phyloP scores from a whole-genome alignment of 2,888 invertebrate species.

The Hirudinaria manillensis region DNA sequence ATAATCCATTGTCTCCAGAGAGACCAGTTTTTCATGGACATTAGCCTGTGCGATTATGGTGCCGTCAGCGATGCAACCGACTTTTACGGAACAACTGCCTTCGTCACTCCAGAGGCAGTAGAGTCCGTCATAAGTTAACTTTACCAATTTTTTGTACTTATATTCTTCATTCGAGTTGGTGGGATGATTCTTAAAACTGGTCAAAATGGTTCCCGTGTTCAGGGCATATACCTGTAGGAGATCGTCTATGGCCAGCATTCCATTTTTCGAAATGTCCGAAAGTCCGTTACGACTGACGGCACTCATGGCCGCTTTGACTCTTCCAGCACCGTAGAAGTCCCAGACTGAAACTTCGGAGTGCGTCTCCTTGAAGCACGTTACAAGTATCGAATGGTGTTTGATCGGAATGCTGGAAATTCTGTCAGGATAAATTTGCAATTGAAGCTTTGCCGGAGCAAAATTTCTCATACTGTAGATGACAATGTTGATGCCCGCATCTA shows the following conservation, averaged over 20 bases:
- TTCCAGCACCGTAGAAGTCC: conserved; percentile 25
- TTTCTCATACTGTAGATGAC: conserved; percentile 33
- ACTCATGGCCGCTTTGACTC: background rate
- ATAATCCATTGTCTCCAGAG: conserved; percentile 36
- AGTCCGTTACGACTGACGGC: conserved; percentile 32
- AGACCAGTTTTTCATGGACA: conserved; percentile 38
- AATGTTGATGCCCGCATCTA: conserved; percentile 28
- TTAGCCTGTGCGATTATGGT: conserved; percentile 35
- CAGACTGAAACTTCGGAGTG: conserved; percentile 25
- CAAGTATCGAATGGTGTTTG: conserved; percentile 32
- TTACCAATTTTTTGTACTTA: conserved; percentile 22
- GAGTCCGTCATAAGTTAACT: conserved; percentile 39
- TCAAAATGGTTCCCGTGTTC: conserved; percentile 24
- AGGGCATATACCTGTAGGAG: conserved; percentile 39
- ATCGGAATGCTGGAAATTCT: conserved; percentile 29
- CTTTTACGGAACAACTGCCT: conserved; percentile 33
- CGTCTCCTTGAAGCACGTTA: conserved; percentile 19
- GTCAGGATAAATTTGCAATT: conserved; percentile 13
- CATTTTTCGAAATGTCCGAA: conserved; percentile 39
- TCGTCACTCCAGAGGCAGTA: conserved; percentile 39
- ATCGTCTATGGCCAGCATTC: conserved; percentile 37
- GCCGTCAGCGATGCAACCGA: conserved; percentile 32
- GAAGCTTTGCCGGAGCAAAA: conserved; percentile 17
- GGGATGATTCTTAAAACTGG: conserved; percentile 5
- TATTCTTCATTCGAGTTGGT: background rate